Conservation (phyloP, 2,797 vertebrate genomes). For the Acipenser ruthenus region DNA sequence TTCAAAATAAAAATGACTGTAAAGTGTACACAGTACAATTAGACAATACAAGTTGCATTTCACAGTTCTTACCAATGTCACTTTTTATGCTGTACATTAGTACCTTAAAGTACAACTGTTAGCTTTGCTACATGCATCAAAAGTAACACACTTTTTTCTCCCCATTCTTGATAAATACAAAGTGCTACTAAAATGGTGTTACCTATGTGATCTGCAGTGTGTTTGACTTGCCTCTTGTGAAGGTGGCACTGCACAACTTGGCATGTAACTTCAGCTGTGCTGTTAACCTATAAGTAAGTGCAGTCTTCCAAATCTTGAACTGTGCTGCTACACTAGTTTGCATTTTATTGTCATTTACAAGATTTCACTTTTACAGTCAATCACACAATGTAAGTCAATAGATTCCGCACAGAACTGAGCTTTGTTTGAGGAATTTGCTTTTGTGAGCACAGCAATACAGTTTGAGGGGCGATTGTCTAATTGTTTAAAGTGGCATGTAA, state of each 20-base stretch:
- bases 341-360: too few relatives aligned
- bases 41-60: constrained; percentile 36
- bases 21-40: constrained; percentile 25
- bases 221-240: constrained; percentile 9
- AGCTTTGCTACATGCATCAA: constrained; percentile 34
- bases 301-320: too few relatives aligned
- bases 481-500: too few relatives aligned
- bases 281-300: too few relatives aligned
- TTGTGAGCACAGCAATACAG: too few relatives aligned
- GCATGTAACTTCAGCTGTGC: too few relatives aligned
- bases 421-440: too few relatives aligned
- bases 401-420: too few relatives aligned
- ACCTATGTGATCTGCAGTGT: neutral
- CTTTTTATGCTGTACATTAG: constrained; percentile 18
- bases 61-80: constrained; percentile 23
- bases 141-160: constrained; percentile 16
- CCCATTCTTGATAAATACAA: constrained; percentile 11
- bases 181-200: neutral
- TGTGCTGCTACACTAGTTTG: too few relatives aligned
- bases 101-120: constrained; percentile 18
- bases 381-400: too few relatives aligned
- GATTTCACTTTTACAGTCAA: too few relatives aligned
- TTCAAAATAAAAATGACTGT: constrained; percentile 18
- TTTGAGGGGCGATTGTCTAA: too few relatives aligned
- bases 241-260: neutral